Base-by-base conservation (phyloP, 2,797 vertebrate genomes). In the Simalia tracyae region DNA sequence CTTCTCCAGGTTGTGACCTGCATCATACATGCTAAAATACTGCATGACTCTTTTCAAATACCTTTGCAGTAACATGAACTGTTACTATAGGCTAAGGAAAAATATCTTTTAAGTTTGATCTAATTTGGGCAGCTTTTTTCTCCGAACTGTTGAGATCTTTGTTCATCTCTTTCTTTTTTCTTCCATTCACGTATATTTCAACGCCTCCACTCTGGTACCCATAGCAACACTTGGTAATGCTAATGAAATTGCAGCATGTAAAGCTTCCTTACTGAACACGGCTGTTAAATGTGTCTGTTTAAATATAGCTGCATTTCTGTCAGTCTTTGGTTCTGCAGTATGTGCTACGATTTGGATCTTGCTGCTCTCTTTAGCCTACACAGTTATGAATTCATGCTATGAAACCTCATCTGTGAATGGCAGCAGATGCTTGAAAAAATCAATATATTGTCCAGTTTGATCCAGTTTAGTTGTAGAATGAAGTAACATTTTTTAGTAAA, bases 201-300 rank as follows among this genome's bases (percentile, higher is more conserved):
- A 94, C 95, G 95, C 96, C 94, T 96, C 94, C 92, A 95, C 96
- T 86, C 94, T 0, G 93, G 97, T 98, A 96, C 97, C 97, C 97
- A 98, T 97, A 96, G 97, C 98, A 98, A 98, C 98, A 96, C 96
- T 97, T 96, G 96, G 95, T 97, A 96, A 97, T 97, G 97, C 97
- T 97, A 97, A 97, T 97, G 97, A 98, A 98, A 96, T 96, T 96
- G 95, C 95, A 96, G 57, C 96, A 96, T 97, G 97, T 96, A 94
- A 94, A 96, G 96, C 96, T 96, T 95, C 97, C 97, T 96, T 93
- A 96, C 97, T 96, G 96, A 97, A 96, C 95, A 95, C 94, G 95
- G 95, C 96, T 97, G 97, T 96, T 96, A 97, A 97, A 97, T 96
- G 97, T 96, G 96, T 96, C 97, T 97, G 93, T 95, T 64, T 95